Percentiles rank a stretch among this genome's conserved stretches.
Conservation (phyloP, 2,888 invertebrate genomes). For the Cosmorhoe ocellata region DNA sequence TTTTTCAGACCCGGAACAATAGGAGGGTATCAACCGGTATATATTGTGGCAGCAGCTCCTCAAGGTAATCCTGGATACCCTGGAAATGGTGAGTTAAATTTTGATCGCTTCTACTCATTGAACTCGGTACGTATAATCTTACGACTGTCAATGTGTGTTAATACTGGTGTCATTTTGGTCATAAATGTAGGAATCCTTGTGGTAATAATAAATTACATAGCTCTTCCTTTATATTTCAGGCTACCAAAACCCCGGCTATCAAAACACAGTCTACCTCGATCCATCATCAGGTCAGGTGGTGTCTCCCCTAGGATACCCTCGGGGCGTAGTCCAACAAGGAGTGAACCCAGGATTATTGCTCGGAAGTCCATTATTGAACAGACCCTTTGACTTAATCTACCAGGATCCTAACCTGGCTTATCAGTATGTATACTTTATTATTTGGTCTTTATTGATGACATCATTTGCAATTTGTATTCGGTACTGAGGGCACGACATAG, state of each 20-base stretch:
- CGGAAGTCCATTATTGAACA: constrained; percentile 48
- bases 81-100: constrained; percentile 43
- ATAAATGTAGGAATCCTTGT: too few species aligned
- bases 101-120: too few species aligned
- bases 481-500: too few species aligned
- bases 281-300: constrained; percentile 56
- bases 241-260: constrained; percentile 69
- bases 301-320: constrained; percentile 51
- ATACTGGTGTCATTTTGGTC: too few species aligned
- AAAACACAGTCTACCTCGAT: constrained; percentile 61
- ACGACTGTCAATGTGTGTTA: too few species aligned
- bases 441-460: too few species aligned
- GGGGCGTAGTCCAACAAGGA: constrained; percentile 38
- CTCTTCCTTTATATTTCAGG: too few species aligned
- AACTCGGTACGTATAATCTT: too few species aligned
- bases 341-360: constrained; percentile 46
- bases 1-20: constrained; percentile 63
- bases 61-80: constrained; percentile 50
- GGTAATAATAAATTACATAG: too few species aligned
- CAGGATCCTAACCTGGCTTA: constrained; percentile 53
- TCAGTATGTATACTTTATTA: constrained; percentile 44
- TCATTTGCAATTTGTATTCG: too few species aligned
- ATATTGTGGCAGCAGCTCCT: constrained; percentile 68
- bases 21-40: constrained; percentile 72
- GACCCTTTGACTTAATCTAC: constrained; percentile 56